Conservation (phyloP, 2,888 invertebrate species). For the Stictocephala bisonia region DNA sequence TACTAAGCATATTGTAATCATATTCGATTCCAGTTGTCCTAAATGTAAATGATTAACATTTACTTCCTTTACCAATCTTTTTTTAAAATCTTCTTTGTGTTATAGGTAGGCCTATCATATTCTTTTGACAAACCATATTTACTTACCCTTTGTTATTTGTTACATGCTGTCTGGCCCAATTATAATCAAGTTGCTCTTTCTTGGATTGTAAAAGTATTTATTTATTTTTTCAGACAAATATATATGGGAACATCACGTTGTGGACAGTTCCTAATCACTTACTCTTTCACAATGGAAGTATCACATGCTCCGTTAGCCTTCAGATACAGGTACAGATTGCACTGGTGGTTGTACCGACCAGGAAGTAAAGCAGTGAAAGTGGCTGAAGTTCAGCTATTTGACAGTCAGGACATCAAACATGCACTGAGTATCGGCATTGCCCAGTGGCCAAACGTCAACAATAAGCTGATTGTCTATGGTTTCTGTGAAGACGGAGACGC, state of each 20-base stretch:
- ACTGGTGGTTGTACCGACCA: conserved; percentile 75
- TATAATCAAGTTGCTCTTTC: too few species aligned
- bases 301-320: conserved; percentile 60
- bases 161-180: too few species aligned
- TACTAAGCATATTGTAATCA: too few species aligned
- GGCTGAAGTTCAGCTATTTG: conserved; percentile 72
- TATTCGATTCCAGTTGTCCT: too few species aligned
- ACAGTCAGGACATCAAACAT: conserved; percentile 65
- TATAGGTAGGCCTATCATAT: not conserved
- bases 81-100: too few species aligned
- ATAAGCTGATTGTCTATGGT: conserved; percentile 76
- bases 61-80: too few species aligned
- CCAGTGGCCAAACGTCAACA: conserved; percentile 77
- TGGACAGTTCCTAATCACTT: conserved; percentile 91
- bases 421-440: conserved; percentile 73
- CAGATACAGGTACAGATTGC: conserved; percentile 65
- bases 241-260: conserved; percentile 96
- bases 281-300: conserved; percentile 73
- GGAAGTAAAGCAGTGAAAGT: conserved; percentile 69
- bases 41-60: too few species aligned
- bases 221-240: conserved; percentile 75
- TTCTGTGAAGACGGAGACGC: conserved; percentile 60
- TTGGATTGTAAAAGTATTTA: not conserved
- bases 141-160: too few species aligned
- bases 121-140: not conserved